These are phyloP conservation scores for Anabacerthia variegaticeps DNA, from an alignment of 2,797 vertebrate genomes.

Conservation along the genomic window DNA sequence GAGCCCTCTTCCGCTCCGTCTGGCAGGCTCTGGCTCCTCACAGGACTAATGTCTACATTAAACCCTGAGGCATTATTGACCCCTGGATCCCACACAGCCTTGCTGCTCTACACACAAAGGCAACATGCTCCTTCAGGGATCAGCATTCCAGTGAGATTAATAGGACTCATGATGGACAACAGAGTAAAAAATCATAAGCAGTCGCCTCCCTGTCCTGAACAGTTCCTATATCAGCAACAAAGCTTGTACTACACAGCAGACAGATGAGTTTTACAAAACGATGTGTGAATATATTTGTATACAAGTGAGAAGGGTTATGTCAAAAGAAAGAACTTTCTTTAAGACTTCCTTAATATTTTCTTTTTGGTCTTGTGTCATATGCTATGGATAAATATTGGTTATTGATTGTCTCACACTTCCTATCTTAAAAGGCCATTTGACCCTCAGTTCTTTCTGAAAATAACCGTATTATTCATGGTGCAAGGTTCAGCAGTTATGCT, in stretches of 20 bases:
- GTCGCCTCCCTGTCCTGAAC: accelerated
- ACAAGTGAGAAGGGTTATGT: background rate
- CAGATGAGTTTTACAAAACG: background rate
- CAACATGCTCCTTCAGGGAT: background rate
- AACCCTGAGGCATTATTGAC: background rate
- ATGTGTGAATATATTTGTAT: background rate
- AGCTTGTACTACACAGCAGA: background rate
- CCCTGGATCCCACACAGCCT: background rate
- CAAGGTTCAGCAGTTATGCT: background rate
- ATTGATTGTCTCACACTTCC: background rate
- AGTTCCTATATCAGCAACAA: background rate
- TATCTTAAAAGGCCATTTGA: background rate
- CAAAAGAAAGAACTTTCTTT: background rate
- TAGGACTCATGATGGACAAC: background rate
- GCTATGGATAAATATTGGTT: background rate
- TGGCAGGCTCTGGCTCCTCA: accelerated
- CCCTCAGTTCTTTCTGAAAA: background rate
- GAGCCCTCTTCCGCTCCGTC: background rate
- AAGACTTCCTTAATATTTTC: background rate
- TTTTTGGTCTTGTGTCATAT: background rate
- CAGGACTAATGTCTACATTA: accelerated
- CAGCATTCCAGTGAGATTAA: background rate
- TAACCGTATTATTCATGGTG: background rate
- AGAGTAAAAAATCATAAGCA: background rate
- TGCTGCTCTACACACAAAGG: background rate